phyloP scores from a whole-genome alignment of 2,888 invertebrate genomes.

The Protodeltote pygarga region DNA sequence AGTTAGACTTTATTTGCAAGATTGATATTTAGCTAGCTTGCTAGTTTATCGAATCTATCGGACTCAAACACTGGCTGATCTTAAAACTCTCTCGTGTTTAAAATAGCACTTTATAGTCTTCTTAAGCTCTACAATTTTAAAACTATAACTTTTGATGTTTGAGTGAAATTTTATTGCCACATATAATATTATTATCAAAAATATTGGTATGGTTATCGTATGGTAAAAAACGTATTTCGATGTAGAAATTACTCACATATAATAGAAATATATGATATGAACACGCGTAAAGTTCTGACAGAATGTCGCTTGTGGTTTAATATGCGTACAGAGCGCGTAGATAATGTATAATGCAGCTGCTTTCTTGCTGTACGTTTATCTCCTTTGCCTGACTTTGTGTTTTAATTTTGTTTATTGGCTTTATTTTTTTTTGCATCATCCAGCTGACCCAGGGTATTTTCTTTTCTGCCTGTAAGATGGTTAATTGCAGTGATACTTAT shows the following conservation, averaged over 20 bases:
- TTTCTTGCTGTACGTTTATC: constrained; percentile 29
- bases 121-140: too few relatives aligned
- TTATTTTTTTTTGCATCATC: not conserved
- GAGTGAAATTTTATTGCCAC: constrained; percentile 3
- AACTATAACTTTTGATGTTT: not conserved
- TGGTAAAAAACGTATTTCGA: constrained; percentile 29
- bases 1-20: too few relatives aligned
- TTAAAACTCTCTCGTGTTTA: too few relatives aligned
- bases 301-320: constrained; percentile 25
- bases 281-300: constrained; percentile 14
- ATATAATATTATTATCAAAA: too few relatives aligned
- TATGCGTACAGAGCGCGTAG: constrained; percentile 30
- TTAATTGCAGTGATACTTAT: too few relatives aligned
- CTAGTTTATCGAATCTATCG: too few relatives aligned
- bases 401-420: not conserved
- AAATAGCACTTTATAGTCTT: too few relatives aligned
- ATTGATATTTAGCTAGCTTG: too few relatives aligned
- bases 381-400: not conserved
- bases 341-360: constrained; percentile 31
- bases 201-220: constrained; percentile 10
- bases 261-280: too few relatives aligned
- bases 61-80: too few relatives aligned
- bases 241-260: too few relatives aligned
- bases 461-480: too few relatives aligned
- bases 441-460: not conserved